phyloP scores from a whole-genome alignment of 2,888 invertebrate species.

The Lissonota sp. region DNA sequence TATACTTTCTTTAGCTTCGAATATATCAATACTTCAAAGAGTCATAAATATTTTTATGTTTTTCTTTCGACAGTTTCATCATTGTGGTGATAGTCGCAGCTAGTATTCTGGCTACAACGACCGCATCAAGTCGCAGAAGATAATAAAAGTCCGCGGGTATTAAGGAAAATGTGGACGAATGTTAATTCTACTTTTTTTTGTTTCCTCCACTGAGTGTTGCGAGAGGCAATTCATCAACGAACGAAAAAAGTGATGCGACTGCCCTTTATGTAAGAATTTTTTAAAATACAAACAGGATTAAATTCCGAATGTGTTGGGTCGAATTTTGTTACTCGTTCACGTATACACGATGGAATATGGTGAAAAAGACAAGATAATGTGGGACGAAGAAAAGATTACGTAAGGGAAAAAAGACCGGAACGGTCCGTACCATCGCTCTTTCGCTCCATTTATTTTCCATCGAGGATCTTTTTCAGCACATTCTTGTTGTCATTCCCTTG shows the following conservation, averaged over 20 bases:
- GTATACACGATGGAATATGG: not conserved
- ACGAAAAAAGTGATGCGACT: not conserved
- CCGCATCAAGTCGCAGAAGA: too few species aligned
- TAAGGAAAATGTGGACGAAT: not conserved
- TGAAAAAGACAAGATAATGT: not conserved
- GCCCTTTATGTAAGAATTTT: constrained; percentile 1
- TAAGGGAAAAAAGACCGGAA: not conserved
- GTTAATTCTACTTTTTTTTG: not conserved
- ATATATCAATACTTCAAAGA: not conserved
- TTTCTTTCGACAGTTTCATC: constrained; percentile 3
- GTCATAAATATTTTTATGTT: not conserved
- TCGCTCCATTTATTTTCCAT: constrained; percentile 21
- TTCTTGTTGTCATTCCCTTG: not conserved
- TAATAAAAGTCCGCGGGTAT: not conserved
- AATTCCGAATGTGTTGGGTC: not conserved
- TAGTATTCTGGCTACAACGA: not conserved
- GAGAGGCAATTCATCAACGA: not conserved
- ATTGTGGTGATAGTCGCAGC: not conserved
- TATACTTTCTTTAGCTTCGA: not conserved
- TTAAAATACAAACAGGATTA: not conserved
- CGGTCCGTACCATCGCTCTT: not conserved
- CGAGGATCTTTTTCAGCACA: constrained; percentile 20
- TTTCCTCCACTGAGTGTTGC: not conserved
- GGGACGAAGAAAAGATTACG: not conserved
- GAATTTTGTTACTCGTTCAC: not conserved